Evolutionary conservation across 2,888 invertebrate species (phyloP), one percentile per base, ranked within the genome.

Genomic region (Hipparchia semele): DNA sequence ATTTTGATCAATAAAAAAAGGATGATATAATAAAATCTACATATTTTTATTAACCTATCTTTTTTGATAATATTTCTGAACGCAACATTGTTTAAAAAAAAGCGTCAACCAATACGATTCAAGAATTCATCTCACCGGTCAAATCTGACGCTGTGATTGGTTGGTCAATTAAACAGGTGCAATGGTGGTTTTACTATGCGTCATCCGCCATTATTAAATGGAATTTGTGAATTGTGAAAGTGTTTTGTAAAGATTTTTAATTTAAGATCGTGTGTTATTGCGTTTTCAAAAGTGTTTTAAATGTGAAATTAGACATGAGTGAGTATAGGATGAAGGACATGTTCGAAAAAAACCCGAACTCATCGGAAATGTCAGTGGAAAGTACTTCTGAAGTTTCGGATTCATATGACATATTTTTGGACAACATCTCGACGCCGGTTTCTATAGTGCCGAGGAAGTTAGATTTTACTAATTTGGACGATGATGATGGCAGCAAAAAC

Each of bases 321-420:
- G 91, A 92, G 83, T 90, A 91, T 82, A 90, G 89, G 84, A 92
- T 91, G 91, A 91, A 89, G 81, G 85, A 85, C 69, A 88, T 88
- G 76, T 87, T 84, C 79, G 87, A 83, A 64, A 87, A 83, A 79
- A 89, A 90, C 74, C 85, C 86, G 77, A 88, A 92, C 86, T 94
- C 94, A 74, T 94, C 95, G 75, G 95, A 95, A 86, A 86, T 95
- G 79, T 95, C 95, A 75, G 92, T 92, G 80, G 95, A 95, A 89
- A 94, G 92, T 79, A 95, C 96, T 78, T 95, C 95, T 89, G 96
- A 96, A 87, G 94, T 95, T 90, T 95, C 95, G 84, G 95, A 95
- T 84, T 89, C 92, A 46, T 95, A 95, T 81, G 95, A 95, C 82
- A 86, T 90, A 81, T 94, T 95, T 82, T 95, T 95, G 79, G 94